Conservation (phyloP, 2,113 vertebrate genomes). For the Scytalopus superciliaris region DNA sequence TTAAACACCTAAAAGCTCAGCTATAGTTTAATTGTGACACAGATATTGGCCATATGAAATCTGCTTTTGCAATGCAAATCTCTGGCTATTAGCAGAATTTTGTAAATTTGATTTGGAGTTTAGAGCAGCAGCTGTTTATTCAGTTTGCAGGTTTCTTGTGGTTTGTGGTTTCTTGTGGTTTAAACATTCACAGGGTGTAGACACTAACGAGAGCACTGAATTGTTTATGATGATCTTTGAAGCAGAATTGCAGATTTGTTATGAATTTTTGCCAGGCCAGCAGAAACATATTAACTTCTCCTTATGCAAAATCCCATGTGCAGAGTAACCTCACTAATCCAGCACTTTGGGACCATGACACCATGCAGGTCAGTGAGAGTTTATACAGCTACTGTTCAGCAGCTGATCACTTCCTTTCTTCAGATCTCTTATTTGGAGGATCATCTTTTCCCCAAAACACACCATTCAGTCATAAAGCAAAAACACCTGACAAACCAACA, state of each 20-base stretch:
- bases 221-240: conserved; percentile 63
- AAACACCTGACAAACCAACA: not conserved
- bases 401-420: not conserved
- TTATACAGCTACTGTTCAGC: not conserved
- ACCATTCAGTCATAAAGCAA: not conserved
- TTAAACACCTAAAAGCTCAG: conserved; percentile 49
- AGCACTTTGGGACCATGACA: not conserved
- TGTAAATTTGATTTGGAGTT: conserved; percentile 34
- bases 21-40: conserved; percentile 21
- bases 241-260: conserved; percentile 39
- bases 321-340: not conserved
- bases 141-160: conserved; percentile 65
- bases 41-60: not conserved
- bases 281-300: conserved; percentile 26
- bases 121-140: conserved; percentile 65
- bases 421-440: not conserved
- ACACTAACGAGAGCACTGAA: conserved; percentile 41
- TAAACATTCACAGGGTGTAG: conserved; percentile 66
- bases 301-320: not conserved
- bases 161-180: conserved; percentile 71
- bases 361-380: not conserved
- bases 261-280: conserved; percentile 31
- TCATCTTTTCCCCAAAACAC: not conserved
- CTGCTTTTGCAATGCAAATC: conserved; percentile 61
- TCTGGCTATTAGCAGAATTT: conserved; percentile 33